Evolutionary conservation across 2,797 vertebrate species (phyloP).

Genomic region (Melanotaenia boesemani): DNA sequence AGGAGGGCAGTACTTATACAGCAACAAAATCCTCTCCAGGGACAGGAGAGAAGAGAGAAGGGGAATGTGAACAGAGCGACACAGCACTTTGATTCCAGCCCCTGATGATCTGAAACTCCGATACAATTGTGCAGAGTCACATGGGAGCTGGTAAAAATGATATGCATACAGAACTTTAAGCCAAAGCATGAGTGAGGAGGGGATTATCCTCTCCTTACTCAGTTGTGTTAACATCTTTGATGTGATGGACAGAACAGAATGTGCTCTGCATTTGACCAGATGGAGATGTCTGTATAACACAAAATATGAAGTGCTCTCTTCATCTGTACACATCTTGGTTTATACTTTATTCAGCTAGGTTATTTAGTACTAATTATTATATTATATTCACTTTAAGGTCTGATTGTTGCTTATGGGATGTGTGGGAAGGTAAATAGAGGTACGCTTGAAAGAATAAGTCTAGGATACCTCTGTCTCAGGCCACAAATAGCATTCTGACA

Average conservation of each 20-base stretch:
- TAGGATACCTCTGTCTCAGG: too few relatives aligned
- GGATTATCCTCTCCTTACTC: slow-evolving; percentile 25
- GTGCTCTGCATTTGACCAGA: slow-evolving; percentile 10
- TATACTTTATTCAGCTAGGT: background rate
- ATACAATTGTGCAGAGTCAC: slow-evolving; percentile 52
- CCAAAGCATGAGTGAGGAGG: background rate
- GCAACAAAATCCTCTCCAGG: slow-evolving; percentile 77
- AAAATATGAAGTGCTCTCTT: slow-evolving; percentile 25
- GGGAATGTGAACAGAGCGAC: slow-evolving; percentile 51
- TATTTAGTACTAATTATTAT: background rate
- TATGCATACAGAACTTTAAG: slow-evolving; percentile 18
- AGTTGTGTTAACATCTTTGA: slow-evolving; percentile 36
- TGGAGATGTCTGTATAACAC: slow-evolving; percentile 34
- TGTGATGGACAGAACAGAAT: slow-evolving; percentile 20
- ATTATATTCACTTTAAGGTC: background rate
- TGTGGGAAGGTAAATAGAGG: background rate
- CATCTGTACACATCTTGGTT: slow-evolving; percentile 10
- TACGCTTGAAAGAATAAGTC: background rate
- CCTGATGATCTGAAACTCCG: slow-evolving; percentile 47
- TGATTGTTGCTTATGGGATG: background rate
- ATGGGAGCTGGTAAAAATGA: slow-evolving; percentile 39
- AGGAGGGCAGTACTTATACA: slow-evolving; percentile 69
- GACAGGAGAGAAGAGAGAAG: slow-evolving; percentile 48
- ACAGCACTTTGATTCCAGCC: slow-evolving; percentile 67
- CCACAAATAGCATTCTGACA: too few relatives aligned